phyloP scores from a whole-genome alignment of 2,797 vertebrate genomes.

The Phataginus tetradactyla region DNA sequence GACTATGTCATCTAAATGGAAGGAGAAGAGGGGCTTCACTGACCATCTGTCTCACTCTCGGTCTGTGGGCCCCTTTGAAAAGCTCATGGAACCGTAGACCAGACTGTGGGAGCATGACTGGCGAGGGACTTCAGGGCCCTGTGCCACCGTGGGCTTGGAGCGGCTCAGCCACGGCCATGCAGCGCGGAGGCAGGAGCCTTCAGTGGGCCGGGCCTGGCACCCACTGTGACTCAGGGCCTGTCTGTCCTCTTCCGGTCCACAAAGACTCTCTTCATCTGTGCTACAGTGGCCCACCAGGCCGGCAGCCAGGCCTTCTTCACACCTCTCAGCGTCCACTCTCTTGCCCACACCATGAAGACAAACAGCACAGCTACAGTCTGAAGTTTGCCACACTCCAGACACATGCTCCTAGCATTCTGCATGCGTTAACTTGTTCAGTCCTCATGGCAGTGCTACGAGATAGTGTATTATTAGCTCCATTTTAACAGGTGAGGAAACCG shows the following conservation, averaged over 20 bases:
- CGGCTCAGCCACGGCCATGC: neutral
- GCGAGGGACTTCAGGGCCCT: neutral
- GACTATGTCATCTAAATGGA: neutral
- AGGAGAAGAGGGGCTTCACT: neutral
- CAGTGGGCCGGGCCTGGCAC: neutral
- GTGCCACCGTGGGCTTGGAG: neutral
- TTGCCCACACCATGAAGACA: neutral
- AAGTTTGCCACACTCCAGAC: neutral
- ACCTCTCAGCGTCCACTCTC: neutral
- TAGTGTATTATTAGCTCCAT: neutral
- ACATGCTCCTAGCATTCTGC: rapidly evolving
- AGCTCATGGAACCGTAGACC: neutral
- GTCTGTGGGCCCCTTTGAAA: neutral
- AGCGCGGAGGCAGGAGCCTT: neutral
- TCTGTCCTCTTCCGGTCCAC: neutral
- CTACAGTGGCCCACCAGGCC: neutral
- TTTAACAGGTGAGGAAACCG: neutral
- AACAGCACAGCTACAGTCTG: rapidly evolving
- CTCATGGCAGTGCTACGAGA: neutral
- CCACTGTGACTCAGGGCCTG: neutral
- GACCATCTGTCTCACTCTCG: neutral
- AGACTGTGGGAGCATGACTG: neutral
- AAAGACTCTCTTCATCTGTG: neutral
- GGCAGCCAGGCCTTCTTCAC: neutral
- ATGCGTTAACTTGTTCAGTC: neutral